These are phyloP conservation scores for Microtus montanus DNA, from an alignment of 2,113 vertebrate species.

Conservation along the genomic window DNA sequence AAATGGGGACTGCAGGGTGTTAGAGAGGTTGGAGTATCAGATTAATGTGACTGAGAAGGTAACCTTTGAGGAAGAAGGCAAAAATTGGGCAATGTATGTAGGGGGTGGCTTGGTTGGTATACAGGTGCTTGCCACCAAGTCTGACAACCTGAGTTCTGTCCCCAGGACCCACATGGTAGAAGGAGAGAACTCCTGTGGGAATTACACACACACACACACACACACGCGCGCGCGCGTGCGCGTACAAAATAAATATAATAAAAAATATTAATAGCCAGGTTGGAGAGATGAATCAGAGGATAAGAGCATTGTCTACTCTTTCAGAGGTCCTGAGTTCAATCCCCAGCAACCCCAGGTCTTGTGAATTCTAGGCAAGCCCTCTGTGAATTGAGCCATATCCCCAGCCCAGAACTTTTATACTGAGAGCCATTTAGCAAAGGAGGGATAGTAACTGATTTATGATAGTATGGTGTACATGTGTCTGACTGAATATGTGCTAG, in stretches of 20 bases:
- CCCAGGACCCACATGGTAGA: neutral
- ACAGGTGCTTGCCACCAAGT: neutral
- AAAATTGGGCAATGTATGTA: neutral
- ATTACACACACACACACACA: neutral
- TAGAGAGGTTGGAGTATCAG: neutral
- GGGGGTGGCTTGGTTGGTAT: neutral
- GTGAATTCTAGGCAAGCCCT: no score
- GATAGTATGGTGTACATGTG: neutral
- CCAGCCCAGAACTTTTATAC: no score
- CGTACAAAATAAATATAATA: neutral
- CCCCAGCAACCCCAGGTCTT: neutral
- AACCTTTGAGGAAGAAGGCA: neutral
- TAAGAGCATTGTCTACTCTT: neutral
- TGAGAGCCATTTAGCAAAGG: no score
- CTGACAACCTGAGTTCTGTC: neutral
- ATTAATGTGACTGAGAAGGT: neutral
- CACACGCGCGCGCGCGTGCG: no score
- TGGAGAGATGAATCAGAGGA: neutral
- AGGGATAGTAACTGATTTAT: no score
- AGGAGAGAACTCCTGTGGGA: neutral
- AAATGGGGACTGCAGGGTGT: neutral
- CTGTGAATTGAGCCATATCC: no score
- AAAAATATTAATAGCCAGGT: neutral
- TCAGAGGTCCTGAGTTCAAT: neutral
- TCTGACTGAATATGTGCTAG: neutral